phyloP scores from a whole-genome alignment of 2,113 vertebrate species.

The Rhabdornis inornatus region DNA sequence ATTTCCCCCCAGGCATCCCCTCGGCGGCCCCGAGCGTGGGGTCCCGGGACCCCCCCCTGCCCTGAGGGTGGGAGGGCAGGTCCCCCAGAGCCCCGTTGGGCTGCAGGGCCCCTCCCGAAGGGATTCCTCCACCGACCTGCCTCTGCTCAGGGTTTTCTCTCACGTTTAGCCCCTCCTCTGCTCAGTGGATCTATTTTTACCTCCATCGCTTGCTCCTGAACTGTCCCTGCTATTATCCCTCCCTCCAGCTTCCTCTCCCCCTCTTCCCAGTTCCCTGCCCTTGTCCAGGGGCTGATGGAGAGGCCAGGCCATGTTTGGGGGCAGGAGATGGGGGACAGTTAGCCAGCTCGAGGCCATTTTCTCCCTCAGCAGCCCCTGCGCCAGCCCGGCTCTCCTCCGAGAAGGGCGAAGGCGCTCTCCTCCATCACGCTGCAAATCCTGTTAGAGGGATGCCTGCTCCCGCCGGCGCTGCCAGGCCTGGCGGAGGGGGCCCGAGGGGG shows the following conservation, averaged over 20 bases:
- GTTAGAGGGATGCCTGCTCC: slow-evolving; percentile 36
- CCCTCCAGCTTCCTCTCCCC: slow-evolving; percentile 28
- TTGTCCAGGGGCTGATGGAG: not conserved
- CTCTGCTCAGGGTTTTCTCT: slow-evolving; percentile 37
- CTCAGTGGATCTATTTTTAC: slow-evolving; percentile 57
- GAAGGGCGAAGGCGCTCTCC: slow-evolving; percentile 19
- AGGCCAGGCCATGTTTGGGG: not conserved
- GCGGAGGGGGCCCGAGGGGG: not conserved
- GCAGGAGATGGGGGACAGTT: not conserved
- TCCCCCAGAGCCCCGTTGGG: fast-evolving
- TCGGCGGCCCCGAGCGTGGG: fast-evolving
- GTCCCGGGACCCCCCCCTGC: not conserved
- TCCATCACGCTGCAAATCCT: slow-evolving; percentile 48
- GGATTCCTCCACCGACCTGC: not conserved
- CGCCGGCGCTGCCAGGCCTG: not conserved
- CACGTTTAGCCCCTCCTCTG: slow-evolving; percentile 65
- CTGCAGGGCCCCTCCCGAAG: not conserved
- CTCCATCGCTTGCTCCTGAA: slow-evolving; percentile 40
- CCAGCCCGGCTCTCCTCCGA: not conserved
- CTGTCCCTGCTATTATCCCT: slow-evolving; percentile 42
- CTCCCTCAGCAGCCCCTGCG: not conserved
- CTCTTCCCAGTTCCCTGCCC: not conserved
- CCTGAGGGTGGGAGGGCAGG: not conserved
- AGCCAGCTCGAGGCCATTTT: slow-evolving; percentile 12
- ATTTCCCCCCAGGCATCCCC: not conserved